phyloP scores from a whole-genome alignment of 2,113 vertebrate genomes.

The Dromas ardeola region DNA sequence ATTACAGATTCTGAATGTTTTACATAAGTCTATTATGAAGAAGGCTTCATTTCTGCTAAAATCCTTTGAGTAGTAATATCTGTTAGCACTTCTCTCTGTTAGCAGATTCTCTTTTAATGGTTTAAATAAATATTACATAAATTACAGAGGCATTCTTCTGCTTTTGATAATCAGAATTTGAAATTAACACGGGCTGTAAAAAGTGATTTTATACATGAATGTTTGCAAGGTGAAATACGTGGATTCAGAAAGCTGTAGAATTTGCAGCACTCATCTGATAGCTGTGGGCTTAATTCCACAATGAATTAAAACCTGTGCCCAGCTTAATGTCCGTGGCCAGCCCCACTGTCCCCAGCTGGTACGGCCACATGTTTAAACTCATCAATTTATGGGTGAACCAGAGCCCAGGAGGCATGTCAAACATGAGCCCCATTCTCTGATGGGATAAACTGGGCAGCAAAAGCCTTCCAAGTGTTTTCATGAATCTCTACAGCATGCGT shows the following conservation, averaged over 20 bases:
- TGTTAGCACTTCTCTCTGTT: background rate
- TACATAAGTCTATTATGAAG: slow-evolving; percentile 19
- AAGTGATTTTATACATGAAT: background rate
- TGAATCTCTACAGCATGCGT: background rate
- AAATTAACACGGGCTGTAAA: slow-evolving; percentile 20
- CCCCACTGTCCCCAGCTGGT: background rate
- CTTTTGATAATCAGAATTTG: slow-evolving; percentile 32
- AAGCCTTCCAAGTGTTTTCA: background rate
- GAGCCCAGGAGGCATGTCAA: background rate
- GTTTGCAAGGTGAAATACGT: background rate
- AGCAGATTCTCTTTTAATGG: background rate
- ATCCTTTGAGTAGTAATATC: slow-evolving; percentile 12
- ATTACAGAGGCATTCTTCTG: slow-evolving; percentile 16
- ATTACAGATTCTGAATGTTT: slow-evolving; percentile 36
- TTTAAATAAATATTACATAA: slow-evolving; percentile 52
- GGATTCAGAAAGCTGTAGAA: background rate
- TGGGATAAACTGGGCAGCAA: background rate
- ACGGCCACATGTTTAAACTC: background rate
- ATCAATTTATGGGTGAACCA: background rate
- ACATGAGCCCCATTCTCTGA: background rate
- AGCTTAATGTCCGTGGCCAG: background rate
- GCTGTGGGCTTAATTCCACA: background rate
- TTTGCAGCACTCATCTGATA: background rate
- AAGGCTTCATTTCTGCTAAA: slow-evolving; percentile 27
- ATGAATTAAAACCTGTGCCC: background rate